Evolutionary conservation across 92 coral and sea anemone genomes (phyloP).

Genomic region (Umimayanthus kanabou): DNA sequence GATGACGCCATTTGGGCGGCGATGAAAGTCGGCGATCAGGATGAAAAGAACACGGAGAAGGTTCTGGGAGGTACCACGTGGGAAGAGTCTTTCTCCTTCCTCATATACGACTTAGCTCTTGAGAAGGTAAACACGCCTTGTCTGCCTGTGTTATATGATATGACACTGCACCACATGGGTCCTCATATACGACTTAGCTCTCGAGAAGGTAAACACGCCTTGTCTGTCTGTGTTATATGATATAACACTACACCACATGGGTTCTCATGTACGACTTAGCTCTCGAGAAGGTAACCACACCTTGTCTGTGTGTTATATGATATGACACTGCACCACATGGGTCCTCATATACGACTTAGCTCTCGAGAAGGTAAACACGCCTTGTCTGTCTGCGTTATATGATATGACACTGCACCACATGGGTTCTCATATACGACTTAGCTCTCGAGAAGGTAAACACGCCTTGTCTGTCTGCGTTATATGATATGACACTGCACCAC

Average conservation of each 20-base stretch:
- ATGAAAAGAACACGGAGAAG: slow-evolving; percentile 79
- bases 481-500: too few relatives aligned
- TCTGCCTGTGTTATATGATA: too few relatives aligned
- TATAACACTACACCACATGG: slow-evolving; percentile 42
- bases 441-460: slow-evolving; percentile 77
- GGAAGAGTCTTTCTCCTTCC: slow-evolving; percentile 78
- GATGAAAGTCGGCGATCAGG: slow-evolving; percentile 84
- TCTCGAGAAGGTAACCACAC: slow-evolving; percentile 68
- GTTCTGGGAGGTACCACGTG: slow-evolving; percentile 73
- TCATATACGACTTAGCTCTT: slow-evolving; percentile 71
- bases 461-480: neutral
- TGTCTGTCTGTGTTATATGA: too few relatives aligned
- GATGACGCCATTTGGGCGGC: slow-evolving; percentile 82
- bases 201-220: too few relatives aligned
- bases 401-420: too few relatives aligned
- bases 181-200: too few relatives aligned
- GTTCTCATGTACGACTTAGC: slow-evolving; percentile 78
- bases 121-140: slow-evolving; percentile 67
- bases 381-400: too few relatives aligned
- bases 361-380: slow-evolving; percentile 68
- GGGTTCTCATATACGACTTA: slow-evolving; percentile 67
- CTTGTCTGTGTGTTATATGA: too few relatives aligned
- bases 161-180: too few relatives aligned
- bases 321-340: slow-evolving; percentile 43
- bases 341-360: slow-evolving; percentile 78